phyloP scores from a whole-genome alignment of 2,113 vertebrate species.

The Lethenteron camtschaticum region DNA sequence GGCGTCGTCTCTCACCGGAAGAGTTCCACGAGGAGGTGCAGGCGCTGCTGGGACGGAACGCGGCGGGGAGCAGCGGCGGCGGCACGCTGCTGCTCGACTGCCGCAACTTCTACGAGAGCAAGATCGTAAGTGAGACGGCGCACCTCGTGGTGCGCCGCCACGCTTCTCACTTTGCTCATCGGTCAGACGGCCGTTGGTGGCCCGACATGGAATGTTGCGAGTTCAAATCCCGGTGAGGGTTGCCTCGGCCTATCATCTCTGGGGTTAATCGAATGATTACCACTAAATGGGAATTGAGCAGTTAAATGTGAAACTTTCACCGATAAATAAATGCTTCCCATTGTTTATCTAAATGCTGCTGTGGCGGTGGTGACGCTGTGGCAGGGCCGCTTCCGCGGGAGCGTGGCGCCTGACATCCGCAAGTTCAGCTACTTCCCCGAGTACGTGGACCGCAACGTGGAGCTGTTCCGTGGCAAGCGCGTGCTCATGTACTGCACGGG shows the following conservation, averaged over 20 bases:
- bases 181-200: no score
- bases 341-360: not conserved
- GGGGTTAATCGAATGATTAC: no score
- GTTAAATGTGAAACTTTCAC: no score
- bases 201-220: no score
- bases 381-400: slow-evolving; percentile 61
- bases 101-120: slow-evolving; percentile 94
- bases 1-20: slow-evolving; percentile 53
- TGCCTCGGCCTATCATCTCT: no score
- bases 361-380: not conserved
- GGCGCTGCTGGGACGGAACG: slow-evolving; percentile 29
- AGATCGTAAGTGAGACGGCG: slow-evolving; percentile 45
- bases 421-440: slow-evolving; percentile 98
- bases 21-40: slow-evolving; percentile 76
- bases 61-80: slow-evolving; percentile 20
- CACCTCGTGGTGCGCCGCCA: no score
- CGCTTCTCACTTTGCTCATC: no score
- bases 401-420: slow-evolving; percentile 75
- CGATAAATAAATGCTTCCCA: no score
- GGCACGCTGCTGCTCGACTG: slow-evolving; percentile 77
- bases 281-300: no score
- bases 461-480: slow-evolving; percentile 58
- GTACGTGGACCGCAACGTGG: slow-evolving; percentile 66
- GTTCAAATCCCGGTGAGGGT: no score
- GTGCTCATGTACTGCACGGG: slow-evolving; percentile 96